Conservation (phyloP, 1,140 invertebrate genomes). For the Drosophila ambigua region DNA sequence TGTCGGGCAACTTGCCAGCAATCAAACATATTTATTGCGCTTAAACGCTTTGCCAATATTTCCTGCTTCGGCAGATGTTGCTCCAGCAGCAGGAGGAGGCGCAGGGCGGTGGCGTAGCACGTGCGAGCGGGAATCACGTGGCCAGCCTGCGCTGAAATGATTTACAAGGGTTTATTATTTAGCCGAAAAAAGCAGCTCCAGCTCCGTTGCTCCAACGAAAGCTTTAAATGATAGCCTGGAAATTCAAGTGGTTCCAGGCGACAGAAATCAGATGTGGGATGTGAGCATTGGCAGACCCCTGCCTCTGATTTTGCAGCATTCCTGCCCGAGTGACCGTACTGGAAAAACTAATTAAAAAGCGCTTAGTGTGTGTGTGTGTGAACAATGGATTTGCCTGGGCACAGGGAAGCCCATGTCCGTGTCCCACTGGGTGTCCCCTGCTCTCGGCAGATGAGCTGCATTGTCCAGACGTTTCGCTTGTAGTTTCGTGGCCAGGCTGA, state of each 20-base stretch:
- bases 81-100: neutral
- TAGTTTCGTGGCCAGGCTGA: neutral
- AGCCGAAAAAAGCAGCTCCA: constrained; percentile 46
- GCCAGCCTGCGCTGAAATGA: constrained; percentile 72
- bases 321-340: neutral
- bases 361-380: constrained; percentile 15
- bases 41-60: constrained; percentile 79
- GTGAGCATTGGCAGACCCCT: neutral
- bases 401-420: constrained; percentile 13
- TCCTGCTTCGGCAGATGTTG: constrained; percentile 63
- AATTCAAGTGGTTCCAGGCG: too few species aligned
- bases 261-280: too few species aligned
- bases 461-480: constrained; percentile 20
- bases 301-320: constrained; percentile 16
- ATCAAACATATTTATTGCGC: constrained; percentile 78
- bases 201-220: constrained; percentile 8
- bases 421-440: neutral
- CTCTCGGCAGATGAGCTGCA: constrained; percentile 1
- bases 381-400: constrained; percentile 38
- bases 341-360: constrained; percentile 59
- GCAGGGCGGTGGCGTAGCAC: constrained; percentile 24
- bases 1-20: constrained; percentile 66
- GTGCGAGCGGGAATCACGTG: constrained; percentile 75
- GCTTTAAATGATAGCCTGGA: constrained; percentile 7
- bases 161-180: constrained; percentile 71